Evolutionary conservation across 1,140 invertebrate species (phyloP).

Genomic region (Aphidius gifuensis): DNA sequence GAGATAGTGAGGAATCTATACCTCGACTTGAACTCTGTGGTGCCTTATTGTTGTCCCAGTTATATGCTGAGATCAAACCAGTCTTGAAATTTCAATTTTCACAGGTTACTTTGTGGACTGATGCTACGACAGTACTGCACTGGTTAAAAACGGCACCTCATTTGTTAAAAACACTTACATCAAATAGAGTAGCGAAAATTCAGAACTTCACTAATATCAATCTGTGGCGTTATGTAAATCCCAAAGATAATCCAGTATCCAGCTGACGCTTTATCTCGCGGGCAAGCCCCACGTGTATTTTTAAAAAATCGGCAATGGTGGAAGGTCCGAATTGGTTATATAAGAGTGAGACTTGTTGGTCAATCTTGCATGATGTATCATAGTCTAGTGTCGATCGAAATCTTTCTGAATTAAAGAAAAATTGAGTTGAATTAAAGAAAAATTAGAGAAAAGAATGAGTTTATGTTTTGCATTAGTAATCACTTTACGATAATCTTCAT

Average conservation of each 20-base stretch:
- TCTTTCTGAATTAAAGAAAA: not conserved
- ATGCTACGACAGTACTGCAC: slow-evolving; percentile 28
- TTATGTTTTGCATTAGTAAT: too few relatives aligned
- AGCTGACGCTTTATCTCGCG: slow-evolving; percentile 31
- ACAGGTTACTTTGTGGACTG: slow-evolving; percentile 21
- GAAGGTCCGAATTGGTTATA: slow-evolving; percentile 24
- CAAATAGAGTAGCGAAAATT: slow-evolving; percentile 33
- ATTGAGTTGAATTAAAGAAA: too few relatives aligned
- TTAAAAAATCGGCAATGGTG: slow-evolving; percentile 21
- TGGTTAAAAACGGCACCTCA: slow-evolving; percentile 25
- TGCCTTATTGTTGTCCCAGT: too few relatives aligned
- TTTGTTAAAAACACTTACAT: slow-evolving; percentile 7
- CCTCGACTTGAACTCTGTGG: too few relatives aligned
- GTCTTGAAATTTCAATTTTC: too few relatives aligned
- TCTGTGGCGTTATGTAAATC: slow-evolving; percentile 37
- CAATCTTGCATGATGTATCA: not conserved
- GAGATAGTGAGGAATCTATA: too few relatives aligned
- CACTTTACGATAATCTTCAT: too few relatives aligned
- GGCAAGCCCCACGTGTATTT: slow-evolving; percentile 20
- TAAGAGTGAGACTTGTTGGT: slow-evolving; percentile 5
- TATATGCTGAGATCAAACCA: too few relatives aligned
- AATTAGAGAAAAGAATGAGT: too few relatives aligned
- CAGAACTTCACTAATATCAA: slow-evolving; percentile 25
- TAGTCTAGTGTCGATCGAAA: slow-evolving; percentile 8
- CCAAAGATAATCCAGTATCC: slow-evolving; percentile 33